A percentile compares a stretch with the other conserved stretches of the same genome.
These are phyloP conservation scores for Synodontis membranacea DNA, from an alignment of 2,113 vertebrate species.

Conservation along the genomic window DNA sequence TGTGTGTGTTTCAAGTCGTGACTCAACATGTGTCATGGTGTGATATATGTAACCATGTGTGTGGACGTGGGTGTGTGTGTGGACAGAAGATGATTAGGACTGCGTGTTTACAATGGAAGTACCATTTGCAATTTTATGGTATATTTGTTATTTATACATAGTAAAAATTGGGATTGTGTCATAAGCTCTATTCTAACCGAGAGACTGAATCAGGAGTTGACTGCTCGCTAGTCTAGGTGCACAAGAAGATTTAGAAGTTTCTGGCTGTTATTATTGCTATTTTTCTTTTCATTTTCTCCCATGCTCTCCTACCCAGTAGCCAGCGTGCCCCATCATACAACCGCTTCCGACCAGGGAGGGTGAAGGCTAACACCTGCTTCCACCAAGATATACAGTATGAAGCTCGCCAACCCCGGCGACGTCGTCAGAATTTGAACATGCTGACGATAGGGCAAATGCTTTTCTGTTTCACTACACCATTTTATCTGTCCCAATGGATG, in stretches of 20 bases:
- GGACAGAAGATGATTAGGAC: neutral
- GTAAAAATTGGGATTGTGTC: neutral
- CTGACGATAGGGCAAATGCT: neutral
- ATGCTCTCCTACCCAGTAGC: neutral
- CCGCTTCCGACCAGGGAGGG: neutral
- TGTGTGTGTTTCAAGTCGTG: conserved; percentile 42
- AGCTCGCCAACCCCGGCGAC: neutral
- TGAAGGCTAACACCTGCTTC: neutral
- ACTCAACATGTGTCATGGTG: conserved; percentile 49
- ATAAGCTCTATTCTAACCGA: neutral
- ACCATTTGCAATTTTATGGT: neutral
- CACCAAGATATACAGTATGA: neutral
- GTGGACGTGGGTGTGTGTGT: neutral
- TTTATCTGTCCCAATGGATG: neutral
- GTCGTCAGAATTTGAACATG: neutral
- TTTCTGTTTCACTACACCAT: neutral
- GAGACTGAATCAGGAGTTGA: neutral
- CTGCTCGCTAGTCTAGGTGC: neutral
- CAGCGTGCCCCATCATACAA: neutral
- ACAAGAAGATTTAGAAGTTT: neutral
- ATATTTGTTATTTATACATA: no score
- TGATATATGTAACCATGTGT: conserved; percentile 40
- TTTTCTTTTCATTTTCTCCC: neutral
- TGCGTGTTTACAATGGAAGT: neutral
- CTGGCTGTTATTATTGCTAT: neutral